These are phyloP conservation scores for Paramuricea clavata DNA, from an alignment of 92 coral and sea anemone species.

Conservation along the genomic window DNA sequence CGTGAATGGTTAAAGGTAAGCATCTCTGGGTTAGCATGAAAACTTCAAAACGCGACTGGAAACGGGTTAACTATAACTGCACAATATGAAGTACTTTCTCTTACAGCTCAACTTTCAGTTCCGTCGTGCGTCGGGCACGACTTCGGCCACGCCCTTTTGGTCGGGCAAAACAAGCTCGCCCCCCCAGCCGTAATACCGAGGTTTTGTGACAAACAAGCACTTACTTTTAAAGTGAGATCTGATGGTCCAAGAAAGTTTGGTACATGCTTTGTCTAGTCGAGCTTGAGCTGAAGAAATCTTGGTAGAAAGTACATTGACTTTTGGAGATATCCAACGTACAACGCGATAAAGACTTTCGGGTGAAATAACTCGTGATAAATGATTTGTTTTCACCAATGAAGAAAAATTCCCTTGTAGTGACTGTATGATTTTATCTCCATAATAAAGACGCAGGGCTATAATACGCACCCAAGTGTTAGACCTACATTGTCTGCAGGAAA, in stretches of 20 bases:
- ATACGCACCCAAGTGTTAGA: constrained; percentile 31
- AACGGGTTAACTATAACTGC: too few relatives aligned
- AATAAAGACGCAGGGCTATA: constrained; percentile 14
- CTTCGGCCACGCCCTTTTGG: too few relatives aligned
- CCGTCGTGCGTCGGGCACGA: too few relatives aligned
- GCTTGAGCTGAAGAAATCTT: constrained; percentile 27
- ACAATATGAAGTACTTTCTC: too few relatives aligned
- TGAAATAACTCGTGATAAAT: constrained; percentile 31
- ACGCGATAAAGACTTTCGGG: constrained; percentile 52
- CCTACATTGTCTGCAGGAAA: background rate
- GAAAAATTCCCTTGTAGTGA: background rate
- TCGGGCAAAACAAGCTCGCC: too few relatives aligned
- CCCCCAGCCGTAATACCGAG: too few relatives aligned
- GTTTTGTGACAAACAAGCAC: too few relatives aligned
- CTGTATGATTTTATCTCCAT: constrained; percentile 26
- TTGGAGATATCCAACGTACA: constrained; percentile 30
- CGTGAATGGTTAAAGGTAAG: too few relatives aligned
- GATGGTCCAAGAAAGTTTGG: background rate
- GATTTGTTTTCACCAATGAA: background rate
- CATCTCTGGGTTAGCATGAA: too few relatives aligned
- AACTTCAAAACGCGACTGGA: too few relatives aligned
- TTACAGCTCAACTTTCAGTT: too few relatives aligned
- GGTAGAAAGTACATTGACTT: constrained; percentile 13
- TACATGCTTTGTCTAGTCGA: constrained; percentile 20
- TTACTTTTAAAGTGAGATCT: constrained; percentile 23